A percentile compares a stretch with the other conserved stretches of the same genome.
Evolutionary conservation across 2,113 vertebrate genomes (phyloP).

Genomic region (Paramisgurnus dabryanus): DNA sequence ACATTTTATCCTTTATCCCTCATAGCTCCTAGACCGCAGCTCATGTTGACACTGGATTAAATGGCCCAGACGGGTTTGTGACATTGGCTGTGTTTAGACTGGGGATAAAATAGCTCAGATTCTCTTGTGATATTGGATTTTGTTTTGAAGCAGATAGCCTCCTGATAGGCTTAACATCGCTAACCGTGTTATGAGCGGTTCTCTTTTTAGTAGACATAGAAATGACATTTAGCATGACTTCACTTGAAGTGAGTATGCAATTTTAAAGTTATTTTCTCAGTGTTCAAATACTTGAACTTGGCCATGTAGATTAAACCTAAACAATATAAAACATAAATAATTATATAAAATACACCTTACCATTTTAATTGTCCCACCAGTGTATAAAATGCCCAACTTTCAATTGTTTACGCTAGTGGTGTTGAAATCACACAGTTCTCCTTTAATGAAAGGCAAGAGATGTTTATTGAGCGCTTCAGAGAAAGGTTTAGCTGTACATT

Average conservation of each 20-base stretch:
- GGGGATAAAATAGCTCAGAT: conserved; percentile 41
- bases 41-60: conserved; percentile 44
- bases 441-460: background rate
- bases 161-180: conserved; percentile 7
- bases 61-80: conserved; percentile 41
- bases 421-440: too few species aligned
- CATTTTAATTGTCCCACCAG: too few species aligned
- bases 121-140: conserved; percentile 30
- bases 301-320: too few species aligned
- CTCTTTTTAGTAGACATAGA: background rate
- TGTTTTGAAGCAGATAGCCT: conserved; percentile 45
- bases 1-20: conserved; percentile 36
- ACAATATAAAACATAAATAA: too few species aligned
- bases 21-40: conserved; percentile 6
- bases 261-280: background rate
- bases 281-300: too few species aligned
- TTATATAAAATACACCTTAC: too few species aligned
- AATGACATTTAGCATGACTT: background rate
- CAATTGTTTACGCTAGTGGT: too few species aligned
- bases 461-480: background rate
- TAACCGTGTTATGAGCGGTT: background rate
- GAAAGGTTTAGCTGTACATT: background rate
- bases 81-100: conserved; percentile 43
- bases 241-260: background rate
- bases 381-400: too few species aligned